Evolutionary conservation across 1,140 invertebrate genomes (phyloP), one percentile per base, ranked within the genome.

Genomic region (Drosophila sproati): DNA sequence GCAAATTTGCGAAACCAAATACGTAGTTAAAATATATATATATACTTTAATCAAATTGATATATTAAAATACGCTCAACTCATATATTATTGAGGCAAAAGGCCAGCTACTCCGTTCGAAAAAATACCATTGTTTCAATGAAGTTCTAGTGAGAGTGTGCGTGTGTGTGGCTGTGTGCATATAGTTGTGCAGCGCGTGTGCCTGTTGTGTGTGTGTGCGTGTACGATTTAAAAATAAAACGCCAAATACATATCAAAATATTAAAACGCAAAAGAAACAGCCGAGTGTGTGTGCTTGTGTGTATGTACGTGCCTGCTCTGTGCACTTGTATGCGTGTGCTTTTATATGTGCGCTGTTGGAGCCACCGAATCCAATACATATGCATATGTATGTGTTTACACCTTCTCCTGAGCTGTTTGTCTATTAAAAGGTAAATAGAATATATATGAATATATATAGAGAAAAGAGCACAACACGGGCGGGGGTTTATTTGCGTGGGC

Each of bases 381-480:
- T 72, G 64, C 37, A 20, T 41, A 43, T 63, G 60, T 83, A 74
- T 51, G 67, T 85, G 80, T 77, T 85, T 85, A 82, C 79, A 87
- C 82, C 69, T 71, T 75, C 1, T 20, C 20, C 61, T 75, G 66
- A 54, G 70, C 71, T 89, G 73, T 85, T 75, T 78, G 77, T 70
- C 68, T 75, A 80, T 79, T 78, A 71, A 80, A 88, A 88, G 85
- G 85, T 88, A 88, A 88, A 88, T 88, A 89, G 77, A 88, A 79
- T 79, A 20, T 20, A 20, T 20, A 20, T 20, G 1, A 20, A 20
- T 20, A 20, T 20, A 20, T 20, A 86, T 71, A 69, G 57, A 74
- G 61, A 67, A 77, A 77, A 75, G 72, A 78, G 72, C 73, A 75
- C 61, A 78, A 70, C 64, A 77, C 71, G 52, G 57, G 57, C 75